Evolutionary conservation across 2,797 vertebrate genomes (phyloP).

Genomic region (Rachycentron canadum): DNA sequence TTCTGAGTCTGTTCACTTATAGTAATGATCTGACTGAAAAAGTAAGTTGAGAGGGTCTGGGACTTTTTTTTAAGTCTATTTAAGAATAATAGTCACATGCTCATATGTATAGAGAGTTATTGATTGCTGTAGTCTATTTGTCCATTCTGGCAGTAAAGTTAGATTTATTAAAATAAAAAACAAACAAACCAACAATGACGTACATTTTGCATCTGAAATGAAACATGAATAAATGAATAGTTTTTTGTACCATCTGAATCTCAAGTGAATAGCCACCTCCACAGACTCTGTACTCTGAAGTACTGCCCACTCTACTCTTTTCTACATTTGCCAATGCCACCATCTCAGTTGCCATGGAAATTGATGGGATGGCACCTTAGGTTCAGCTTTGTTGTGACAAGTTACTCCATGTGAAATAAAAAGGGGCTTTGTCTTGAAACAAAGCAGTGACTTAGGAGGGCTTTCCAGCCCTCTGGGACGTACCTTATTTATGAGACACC

Average conservation of each 20-base stretch:
- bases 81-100: background rate
- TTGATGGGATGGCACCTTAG: constrained; percentile 60
- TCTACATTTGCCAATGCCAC: constrained; percentile 36
- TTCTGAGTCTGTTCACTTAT: background rate
- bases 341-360: constrained; percentile 64
- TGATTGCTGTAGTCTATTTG: background rate
- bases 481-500: constrained; percentile 67
- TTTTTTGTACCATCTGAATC: constrained; percentile 8
- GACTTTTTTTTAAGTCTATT: no score
- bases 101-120: background rate
- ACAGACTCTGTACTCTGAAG: constrained; percentile 8
- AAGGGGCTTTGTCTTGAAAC: constrained; percentile 59
- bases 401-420: constrained; percentile 71
- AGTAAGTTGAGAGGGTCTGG: background rate
- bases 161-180: background rate
- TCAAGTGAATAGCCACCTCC: constrained; percentile 16
- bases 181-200: background rate
- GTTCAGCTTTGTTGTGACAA: constrained; percentile 68
- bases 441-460: constrained; percentile 53
- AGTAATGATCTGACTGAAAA: background rate
- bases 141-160: background rate
- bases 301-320: constrained; percentile 18
- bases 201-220: background rate
- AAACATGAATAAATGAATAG: background rate
- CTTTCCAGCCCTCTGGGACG: constrained; percentile 52